Conservation (phyloP, 2,797 vertebrate species). For the Lepilemur septentrionalis region DNA sequence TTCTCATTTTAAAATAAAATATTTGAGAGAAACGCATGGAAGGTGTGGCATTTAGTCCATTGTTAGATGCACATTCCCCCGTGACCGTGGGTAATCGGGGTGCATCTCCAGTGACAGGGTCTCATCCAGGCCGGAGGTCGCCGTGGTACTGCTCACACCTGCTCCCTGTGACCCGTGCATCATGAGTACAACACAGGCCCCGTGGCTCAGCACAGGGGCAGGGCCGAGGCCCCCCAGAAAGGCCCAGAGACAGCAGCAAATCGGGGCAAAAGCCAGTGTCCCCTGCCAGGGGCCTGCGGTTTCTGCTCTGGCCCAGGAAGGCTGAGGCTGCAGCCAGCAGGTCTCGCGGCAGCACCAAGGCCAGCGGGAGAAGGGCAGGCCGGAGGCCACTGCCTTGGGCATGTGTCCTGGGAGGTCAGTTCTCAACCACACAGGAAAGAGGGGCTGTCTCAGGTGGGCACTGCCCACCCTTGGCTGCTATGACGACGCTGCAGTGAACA, state of each 20-base stretch:
- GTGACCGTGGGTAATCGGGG: not conserved
- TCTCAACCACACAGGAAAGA: not conserved
- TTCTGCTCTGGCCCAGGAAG: not conserved
- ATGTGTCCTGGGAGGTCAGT: not conserved
- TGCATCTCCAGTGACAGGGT: not conserved
- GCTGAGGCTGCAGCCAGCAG: not conserved
- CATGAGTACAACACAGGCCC: not conserved
- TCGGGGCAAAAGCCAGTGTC: too few relatives aligned
- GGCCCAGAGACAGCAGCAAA: not conserved
- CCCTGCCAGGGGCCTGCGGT: fast-evolving
- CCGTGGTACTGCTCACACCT: not conserved
- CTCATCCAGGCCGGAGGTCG: not conserved
- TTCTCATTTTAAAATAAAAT: not conserved
- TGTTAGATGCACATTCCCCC: fast-evolving
- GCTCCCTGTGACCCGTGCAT: not conserved
- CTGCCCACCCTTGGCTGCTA: too few relatives aligned
- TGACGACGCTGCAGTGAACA: not conserved
- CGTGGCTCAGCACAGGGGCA: not conserved
- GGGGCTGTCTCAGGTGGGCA: too few relatives aligned
- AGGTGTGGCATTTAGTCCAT: not conserved
- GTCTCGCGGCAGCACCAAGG: fast-evolving
- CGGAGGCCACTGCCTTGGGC: not conserved
- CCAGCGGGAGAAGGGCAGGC: not conserved
- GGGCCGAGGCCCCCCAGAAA: not conserved
- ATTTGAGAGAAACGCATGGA: too few relatives aligned